phyloP scores from a whole-genome alignment of 2,888 invertebrate genomes.

The Mongoloraphidia duomilia region DNA sequence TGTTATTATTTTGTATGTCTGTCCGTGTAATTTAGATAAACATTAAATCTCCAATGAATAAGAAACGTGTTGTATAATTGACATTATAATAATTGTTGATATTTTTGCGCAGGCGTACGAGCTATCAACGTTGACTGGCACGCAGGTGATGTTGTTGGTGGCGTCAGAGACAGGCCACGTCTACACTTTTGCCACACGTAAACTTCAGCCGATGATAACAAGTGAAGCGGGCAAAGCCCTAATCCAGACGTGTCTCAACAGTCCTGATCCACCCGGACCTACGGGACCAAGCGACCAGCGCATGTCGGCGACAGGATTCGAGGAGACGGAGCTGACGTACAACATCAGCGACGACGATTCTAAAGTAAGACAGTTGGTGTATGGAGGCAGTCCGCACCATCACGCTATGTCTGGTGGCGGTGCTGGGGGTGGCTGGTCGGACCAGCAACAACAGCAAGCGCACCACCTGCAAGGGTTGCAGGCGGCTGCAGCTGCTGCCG shows the following conservation, averaged over 20 bases:
- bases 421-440: conserved; percentile 28
- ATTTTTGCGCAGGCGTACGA: conserved; percentile 81
- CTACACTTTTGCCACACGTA: conserved; percentile 97
- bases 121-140: conserved; percentile 94
- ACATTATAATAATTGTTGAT: background rate
- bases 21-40: too few species aligned
- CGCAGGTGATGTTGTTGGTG: conserved; percentile 98
- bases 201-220: conserved; percentile 98
- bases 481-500: conserved; percentile 18
- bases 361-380: conserved; percentile 95
- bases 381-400: conserved; percentile 48
- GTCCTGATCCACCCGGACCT: conserved; percentile 67
- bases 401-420: conserved; percentile 42
- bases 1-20: too few species aligned
- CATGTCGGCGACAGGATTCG: conserved; percentile 97
- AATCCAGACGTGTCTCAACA: conserved; percentile 97
- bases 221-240: conserved; percentile 93
- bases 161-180: conserved; percentile 99
- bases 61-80: too few species aligned
- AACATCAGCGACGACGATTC: conserved; percentile 89
- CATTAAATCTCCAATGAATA: too few species aligned
- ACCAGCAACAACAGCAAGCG: conserved; percentile 27
- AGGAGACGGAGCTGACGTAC: conserved; percentile 96
- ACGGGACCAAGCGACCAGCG: conserved; percentile 66
- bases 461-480: conserved; percentile 29